A percentile compares a stretch with the other conserved stretches of the same genome.
phyloP scores from a whole-genome alignment of 2,888 invertebrate genomes.

The Parnassius apollo region DNA sequence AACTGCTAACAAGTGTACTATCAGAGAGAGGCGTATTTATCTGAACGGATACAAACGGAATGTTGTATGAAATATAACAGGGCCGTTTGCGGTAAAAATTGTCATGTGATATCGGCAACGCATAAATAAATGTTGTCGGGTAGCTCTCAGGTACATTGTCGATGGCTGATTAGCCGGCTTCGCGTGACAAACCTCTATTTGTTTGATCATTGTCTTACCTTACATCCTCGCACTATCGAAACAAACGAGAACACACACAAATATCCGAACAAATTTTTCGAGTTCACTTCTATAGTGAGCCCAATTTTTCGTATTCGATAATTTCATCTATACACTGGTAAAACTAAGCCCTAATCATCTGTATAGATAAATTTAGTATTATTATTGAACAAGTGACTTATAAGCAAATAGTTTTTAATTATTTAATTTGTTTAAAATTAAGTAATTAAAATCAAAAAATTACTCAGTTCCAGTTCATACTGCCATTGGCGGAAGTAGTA shows the following conservation, averaged over 20 bases:
- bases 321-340: too few species aligned
- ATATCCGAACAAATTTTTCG: constrained; percentile 14
- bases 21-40: constrained; percentile 8
- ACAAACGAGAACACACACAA: constrained; percentile 50
- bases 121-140: constrained; percentile 73
- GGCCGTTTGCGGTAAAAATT: constrained; percentile 57
- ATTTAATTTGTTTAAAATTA: too few species aligned
- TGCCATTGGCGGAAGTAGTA: too few species aligned
- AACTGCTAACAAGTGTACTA: constrained; percentile 5
- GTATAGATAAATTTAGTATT: too few species aligned
- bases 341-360: too few species aligned
- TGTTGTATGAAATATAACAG: constrained; percentile 57
- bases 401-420: too few species aligned
- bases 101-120: constrained; percentile 63
- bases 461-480: too few species aligned
- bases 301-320: too few species aligned
- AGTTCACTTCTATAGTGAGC: not conserved
- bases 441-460: too few species aligned
- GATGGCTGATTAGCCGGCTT: constrained; percentile 69
- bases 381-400: too few species aligned
- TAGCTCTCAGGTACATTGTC: constrained; percentile 63
- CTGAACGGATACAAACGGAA: constrained; percentile 8
- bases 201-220: constrained; percentile 74
- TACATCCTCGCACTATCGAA: constrained; percentile 67
- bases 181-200: constrained; percentile 79